phyloP scores from a whole-genome alignment of 2,797 vertebrate species.

The Paratrypauchen microcephalus region DNA sequence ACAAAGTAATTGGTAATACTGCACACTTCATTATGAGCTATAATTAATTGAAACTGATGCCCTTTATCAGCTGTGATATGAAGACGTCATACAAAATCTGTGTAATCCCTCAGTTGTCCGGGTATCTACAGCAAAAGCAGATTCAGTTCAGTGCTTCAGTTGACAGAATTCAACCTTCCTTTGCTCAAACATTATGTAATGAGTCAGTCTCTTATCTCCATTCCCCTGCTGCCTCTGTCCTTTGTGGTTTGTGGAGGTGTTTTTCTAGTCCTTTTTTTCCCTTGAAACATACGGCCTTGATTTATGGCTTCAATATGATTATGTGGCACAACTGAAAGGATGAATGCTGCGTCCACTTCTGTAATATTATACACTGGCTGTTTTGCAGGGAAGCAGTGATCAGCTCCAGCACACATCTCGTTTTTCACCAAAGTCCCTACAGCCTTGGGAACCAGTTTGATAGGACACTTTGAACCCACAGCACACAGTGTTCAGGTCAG shows the following conservation, averaged over 20 bases:
- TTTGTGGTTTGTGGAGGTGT: not conserved
- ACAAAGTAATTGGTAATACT: too few species aligned
- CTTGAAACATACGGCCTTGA: slow-evolving; percentile 17
- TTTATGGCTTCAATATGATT: slow-evolving; percentile 35
- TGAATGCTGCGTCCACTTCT: slow-evolving; percentile 24
- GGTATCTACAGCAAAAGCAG: too few species aligned
- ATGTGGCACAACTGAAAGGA: slow-evolving; percentile 31
- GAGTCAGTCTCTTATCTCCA: not conserved
- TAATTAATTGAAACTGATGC: too few species aligned
- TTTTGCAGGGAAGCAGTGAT: slow-evolving; percentile 27
- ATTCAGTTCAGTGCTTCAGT: too few species aligned
- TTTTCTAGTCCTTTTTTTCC: slow-evolving; percentile 11
- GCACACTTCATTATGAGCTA: too few species aligned
- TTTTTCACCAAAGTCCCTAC: slow-evolving; percentile 18
- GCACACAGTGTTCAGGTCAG: slow-evolving; percentile 26
- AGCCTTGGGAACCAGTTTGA: slow-evolving; percentile 12
- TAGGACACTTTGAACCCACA: slow-evolving; percentile 6
- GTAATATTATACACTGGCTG: slow-evolving; percentile 30
- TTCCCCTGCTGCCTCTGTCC: slow-evolving; percentile 11
- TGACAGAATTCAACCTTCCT: not conserved
- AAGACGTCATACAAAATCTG: too few species aligned
- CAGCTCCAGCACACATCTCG: slow-evolving; percentile 24
- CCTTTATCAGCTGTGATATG: too few species aligned
- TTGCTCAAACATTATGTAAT: not conserved
- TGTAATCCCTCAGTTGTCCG: too few species aligned